A percentile compares a stretch with the other conserved stretches of the same genome.
phyloP scores from a whole-genome alignment of 2,888 invertebrate species.

The Erebia epiphron region DNA sequence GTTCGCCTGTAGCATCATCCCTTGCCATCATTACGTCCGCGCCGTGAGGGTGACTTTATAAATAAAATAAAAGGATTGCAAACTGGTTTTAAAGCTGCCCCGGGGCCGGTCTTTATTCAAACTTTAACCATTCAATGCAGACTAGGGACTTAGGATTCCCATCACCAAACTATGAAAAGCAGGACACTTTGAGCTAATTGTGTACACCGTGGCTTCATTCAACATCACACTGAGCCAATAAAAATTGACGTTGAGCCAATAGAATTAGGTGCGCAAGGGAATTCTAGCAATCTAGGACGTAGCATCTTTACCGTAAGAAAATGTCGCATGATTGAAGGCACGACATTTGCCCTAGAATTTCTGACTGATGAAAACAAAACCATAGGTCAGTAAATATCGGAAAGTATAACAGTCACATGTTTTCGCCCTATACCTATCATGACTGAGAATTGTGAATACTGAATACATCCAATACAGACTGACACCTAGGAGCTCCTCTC shows the following conservation, averaged over 20 bases:
- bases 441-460: no score
- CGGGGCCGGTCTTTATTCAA: constrained; percentile 68
- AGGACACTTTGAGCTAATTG: constrained; percentile 7
- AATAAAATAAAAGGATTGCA: constrained; percentile 56
- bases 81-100: constrained; percentile 53
- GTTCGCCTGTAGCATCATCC: constrained; percentile 10
- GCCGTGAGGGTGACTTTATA: constrained; percentile 45
- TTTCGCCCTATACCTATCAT: no score
- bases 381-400: no score
- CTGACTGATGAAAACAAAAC: no score
- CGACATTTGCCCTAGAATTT: no score
- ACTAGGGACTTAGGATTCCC: constrained; percentile 37
- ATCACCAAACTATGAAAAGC: constrained; percentile 1
- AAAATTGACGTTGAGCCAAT: neutral
- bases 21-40: constrained; percentile 27
- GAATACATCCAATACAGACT: no score
- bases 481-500: no score
- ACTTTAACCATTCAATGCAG: constrained; percentile 67
- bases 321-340: no score
- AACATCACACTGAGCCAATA: neutral
- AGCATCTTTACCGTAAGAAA: no score
- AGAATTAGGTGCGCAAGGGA: neutral
- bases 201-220: neutral
- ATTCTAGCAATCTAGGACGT: no score
- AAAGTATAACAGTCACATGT: no score